Percentiles rank a stretch among this genome's conserved stretches.
phyloP scores from a whole-genome alignment of 2,888 invertebrate species.

The Petrolisthes manimaculis region DNA sequence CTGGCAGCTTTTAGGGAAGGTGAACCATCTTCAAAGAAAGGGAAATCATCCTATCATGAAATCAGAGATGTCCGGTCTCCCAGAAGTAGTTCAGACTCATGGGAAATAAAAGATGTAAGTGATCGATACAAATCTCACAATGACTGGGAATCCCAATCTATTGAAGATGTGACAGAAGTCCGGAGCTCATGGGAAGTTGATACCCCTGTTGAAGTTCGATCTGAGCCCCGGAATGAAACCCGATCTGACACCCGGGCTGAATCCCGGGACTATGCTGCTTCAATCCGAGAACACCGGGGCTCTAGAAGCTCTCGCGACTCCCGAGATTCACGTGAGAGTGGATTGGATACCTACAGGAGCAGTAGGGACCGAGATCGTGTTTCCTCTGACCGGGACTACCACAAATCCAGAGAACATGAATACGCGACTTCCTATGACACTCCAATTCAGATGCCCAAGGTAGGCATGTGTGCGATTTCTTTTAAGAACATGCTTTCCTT shows the following conservation, averaged over 20 bases:
- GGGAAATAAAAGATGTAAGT: slow-evolving; percentile 23
- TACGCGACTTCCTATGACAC: slow-evolving; percentile 52
- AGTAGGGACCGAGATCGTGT: slow-evolving; percentile 50
- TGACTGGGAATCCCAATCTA: slow-evolving; percentile 9
- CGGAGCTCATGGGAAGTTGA: slow-evolving; percentile 24
- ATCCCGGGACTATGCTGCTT: neutral
- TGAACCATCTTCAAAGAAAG: slow-evolving; percentile 29
- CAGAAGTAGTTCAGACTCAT: slow-evolving; percentile 18
- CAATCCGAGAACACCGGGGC: slow-evolving; percentile 40
- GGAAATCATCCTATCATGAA: slow-evolving; percentile 19
- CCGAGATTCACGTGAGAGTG: slow-evolving; percentile 19
- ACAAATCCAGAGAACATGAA: slow-evolving; percentile 45
- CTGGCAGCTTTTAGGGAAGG: slow-evolving; percentile 39
- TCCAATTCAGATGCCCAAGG: slow-evolving; percentile 51
- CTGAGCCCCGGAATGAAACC: slow-evolving; percentile 26
- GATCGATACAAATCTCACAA: neutral
- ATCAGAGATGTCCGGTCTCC: slow-evolving; percentile 30
- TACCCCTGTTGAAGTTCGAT: neutral
- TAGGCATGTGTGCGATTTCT: neutral
- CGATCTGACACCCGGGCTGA: slow-evolving; percentile 13
- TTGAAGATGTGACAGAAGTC: slow-evolving; percentile 26
- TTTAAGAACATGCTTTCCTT: too few species aligned
- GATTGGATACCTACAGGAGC: slow-evolving; percentile 27
- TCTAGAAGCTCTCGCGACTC: slow-evolving; percentile 34
- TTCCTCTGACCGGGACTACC: slow-evolving; percentile 42